phyloP scores from a whole-genome alignment of 2,797 vertebrate genomes.

The Eutrigla gurnardus region DNA sequence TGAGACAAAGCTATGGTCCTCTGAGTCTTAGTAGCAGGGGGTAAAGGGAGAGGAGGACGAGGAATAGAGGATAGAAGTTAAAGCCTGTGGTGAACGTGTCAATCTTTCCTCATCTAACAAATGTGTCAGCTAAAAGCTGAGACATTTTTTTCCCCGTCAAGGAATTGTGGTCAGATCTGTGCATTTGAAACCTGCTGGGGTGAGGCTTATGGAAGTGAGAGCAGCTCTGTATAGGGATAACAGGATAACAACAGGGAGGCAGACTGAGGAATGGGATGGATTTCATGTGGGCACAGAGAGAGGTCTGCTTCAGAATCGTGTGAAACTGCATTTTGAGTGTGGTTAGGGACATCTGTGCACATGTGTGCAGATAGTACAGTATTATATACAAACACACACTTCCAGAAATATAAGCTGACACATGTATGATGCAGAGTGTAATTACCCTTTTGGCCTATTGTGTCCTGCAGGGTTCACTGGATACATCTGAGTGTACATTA shows the following conservation, averaged over 20 bases:
- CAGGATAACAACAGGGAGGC: constrained; percentile 51
- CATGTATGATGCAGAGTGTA: constrained; percentile 12
- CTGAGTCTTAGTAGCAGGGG: constrained; percentile 49
- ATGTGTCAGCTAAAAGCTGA: constrained; percentile 37
- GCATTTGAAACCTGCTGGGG: constrained; percentile 56
- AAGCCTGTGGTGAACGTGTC: constrained; percentile 56
- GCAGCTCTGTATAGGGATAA: constrained; percentile 26
- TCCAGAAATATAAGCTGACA: constrained; percentile 37
- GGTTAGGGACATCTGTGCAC: constrained; percentile 32
- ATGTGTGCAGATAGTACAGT: constrained; percentile 27
- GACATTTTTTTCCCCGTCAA: constrained; percentile 42
- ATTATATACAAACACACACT: constrained; percentile 18
- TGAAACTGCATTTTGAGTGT: constrained; percentile 50
- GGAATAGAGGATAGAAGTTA: constrained; percentile 36
- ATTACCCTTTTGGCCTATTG: constrained; percentile 22
- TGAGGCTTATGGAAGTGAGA: constrained; percentile 49
- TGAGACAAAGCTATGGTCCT: constrained; percentile 36
- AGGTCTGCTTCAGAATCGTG: constrained; percentile 40
- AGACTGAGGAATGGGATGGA: constrained; percentile 39
- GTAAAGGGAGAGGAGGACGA: constrained; percentile 23
- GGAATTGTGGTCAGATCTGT: constrained; percentile 63
- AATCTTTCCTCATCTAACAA: constrained; percentile 42
- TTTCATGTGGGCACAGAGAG: constrained; percentile 55
- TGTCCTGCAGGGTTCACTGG: constrained; percentile 17
- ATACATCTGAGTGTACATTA: constrained; percentile 1